These are phyloP conservation scores for Ernsta delagoae DNA, from an alignment of 2,888 invertebrate species.

Conservation along the genomic window DNA sequence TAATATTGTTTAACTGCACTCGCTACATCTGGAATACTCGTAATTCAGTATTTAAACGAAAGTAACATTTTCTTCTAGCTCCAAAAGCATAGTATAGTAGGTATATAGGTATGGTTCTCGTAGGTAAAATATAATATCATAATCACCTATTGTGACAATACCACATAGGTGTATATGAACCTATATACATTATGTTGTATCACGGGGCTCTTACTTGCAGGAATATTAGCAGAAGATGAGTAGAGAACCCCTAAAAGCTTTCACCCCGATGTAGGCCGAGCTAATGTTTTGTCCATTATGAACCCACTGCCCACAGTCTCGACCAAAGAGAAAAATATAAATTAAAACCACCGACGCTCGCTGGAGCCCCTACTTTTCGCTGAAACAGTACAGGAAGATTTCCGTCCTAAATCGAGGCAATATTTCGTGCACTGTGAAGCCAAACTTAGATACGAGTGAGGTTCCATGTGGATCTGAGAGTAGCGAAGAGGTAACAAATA, in stretches of 20 bases:
- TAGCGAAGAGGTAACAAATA: too few species aligned
- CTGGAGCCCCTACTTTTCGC: slow-evolving; percentile 48
- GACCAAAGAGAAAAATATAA: slow-evolving; percentile 66
- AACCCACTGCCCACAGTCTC: slow-evolving; percentile 56
- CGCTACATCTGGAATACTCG: neutral
- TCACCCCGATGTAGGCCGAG: slow-evolving; percentile 66
- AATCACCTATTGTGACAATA: too few species aligned
- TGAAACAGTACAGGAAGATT: slow-evolving; percentile 15
- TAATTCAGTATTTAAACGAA: neutral
- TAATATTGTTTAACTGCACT: neutral
- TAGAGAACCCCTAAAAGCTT: slow-evolving; percentile 75
- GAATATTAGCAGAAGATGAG: slow-evolving; percentile 63
- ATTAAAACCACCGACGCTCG: slow-evolving; percentile 57
- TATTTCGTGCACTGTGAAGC: slow-evolving; percentile 14
- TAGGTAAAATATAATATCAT: too few species aligned
- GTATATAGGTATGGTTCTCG: too few species aligned
- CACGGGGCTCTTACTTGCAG: slow-evolving; percentile 37
- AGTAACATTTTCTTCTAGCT: neutral
- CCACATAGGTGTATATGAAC: neutral
- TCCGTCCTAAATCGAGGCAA: slow-evolving; percentile 10
- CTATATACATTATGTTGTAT: neutral
- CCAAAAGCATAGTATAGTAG: too few species aligned
- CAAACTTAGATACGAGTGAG: neutral
- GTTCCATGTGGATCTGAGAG: neutral
- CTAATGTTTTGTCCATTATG: slow-evolving; percentile 81